phyloP scores from a whole-genome alignment of 2,113 vertebrate species.

The Thamnaconus septentrionalis region DNA sequence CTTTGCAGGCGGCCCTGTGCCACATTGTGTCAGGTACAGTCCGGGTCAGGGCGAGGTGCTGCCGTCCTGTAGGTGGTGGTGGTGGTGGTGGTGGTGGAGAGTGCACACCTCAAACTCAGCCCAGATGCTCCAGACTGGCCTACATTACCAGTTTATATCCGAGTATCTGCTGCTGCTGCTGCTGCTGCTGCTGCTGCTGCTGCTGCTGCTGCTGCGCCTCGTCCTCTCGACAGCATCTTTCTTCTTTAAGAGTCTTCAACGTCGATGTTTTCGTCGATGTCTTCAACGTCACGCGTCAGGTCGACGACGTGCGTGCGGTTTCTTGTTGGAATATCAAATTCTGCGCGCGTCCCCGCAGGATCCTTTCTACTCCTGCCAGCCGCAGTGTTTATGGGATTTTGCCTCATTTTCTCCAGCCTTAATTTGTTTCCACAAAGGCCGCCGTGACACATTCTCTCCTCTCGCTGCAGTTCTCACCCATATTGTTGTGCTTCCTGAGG shows the following conservation, averaged over 20 bases:
- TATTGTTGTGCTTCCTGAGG: conserved; percentile 40
- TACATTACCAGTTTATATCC: conserved; percentile 9
- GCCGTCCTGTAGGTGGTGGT: conserved; percentile 21
- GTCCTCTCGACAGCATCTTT: conserved; percentile 33
- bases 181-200: neutral
- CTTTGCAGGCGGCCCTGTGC: conserved; percentile 38
- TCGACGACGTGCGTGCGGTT: conserved; percentile 46
- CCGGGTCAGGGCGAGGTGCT: conserved; percentile 55
- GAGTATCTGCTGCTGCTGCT: too few relatives aligned
- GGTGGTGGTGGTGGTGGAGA: conserved; percentile 27
- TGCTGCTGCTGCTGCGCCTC: conserved; percentile 19
- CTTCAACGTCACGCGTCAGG: conserved; percentile 34
- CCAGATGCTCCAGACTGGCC: conserved; percentile 48
- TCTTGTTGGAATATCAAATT: conserved; percentile 52
- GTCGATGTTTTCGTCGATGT: too few relatives aligned
- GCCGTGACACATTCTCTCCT: conserved; percentile 74
- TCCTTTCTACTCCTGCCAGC: conserved; percentile 66
- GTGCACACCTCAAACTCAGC: conserved; percentile 43
- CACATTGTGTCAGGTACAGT: conserved; percentile 68
- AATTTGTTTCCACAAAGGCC: conserved; percentile 73
- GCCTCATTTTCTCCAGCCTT: conserved; percentile 73
- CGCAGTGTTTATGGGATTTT: conserved; percentile 71
- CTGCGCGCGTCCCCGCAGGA: conserved; percentile 44
- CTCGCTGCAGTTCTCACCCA: conserved; percentile 35
- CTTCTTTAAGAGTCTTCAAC: conserved; percentile 42